Evolutionary conservation across 2,888 invertebrate species (phyloP), one percentile per base, ranked within the genome.

Genomic region (Eurytoma adleriae): DNA sequence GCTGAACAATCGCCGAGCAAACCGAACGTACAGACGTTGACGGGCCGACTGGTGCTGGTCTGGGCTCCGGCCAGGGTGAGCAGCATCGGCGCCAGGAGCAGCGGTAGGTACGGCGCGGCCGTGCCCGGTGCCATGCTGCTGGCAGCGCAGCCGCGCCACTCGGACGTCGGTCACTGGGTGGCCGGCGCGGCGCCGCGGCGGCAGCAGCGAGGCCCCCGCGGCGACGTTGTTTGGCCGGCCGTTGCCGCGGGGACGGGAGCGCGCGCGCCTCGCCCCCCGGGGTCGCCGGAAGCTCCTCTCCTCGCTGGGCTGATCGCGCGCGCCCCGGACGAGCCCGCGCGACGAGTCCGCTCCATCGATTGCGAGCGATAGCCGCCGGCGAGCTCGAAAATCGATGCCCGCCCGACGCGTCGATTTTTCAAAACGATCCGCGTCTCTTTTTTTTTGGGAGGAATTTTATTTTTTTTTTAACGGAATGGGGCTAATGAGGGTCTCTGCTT

Each of bases 221-320:
- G 48, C 52, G 57, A 59, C 69, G 73, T 40, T 90, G 90, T 90
- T 90, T 90, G 90, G 66, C 85, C 85, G n/a, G 86, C 84, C 83
- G 90, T 90, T 89, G 89, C 89, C 89, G 85, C 88, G 89, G 90
- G 86, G 89, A 90, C 85, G 89, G 24, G 87, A 89, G 88, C 61
- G 88, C 56, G 72, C 5, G 27, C 76, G 50, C 56, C 48, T 30
- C 69, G 67, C 52, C 57, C 24, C 59, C 40, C 48, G 77, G 62
- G 72, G 16, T 59, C 61, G 12, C 48, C 57, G 10, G 30, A 27
- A 61, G 4, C 64, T 7, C 48, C 18, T 54, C 20, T 40, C 40
- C 10, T 24, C 24, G 24, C 24, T 24, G 24, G 40, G 40, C 40
- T 10, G 40, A 40, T 40, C 7, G 40, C 40, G 40, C 40, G n/a